A percentile compares a stretch with the other conserved stretches of the same genome.
phyloP scores from a whole-genome alignment of 2,797 vertebrate genomes.

The Lepilemur ruficaudatus region DNA sequence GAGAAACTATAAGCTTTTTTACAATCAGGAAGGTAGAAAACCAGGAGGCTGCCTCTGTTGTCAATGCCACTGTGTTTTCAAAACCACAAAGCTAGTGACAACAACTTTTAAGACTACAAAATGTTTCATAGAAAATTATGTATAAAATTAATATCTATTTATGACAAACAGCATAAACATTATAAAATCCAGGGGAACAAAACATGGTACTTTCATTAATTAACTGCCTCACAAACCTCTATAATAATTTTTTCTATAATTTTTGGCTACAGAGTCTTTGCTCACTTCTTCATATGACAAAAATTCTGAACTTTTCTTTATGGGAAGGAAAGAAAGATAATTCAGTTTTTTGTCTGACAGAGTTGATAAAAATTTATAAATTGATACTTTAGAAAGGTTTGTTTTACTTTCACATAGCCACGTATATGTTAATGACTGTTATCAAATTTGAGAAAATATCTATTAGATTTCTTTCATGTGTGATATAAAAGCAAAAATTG shows the following conservation, averaged over 20 bases:
- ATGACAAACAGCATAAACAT: not conserved
- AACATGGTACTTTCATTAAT: not conserved
- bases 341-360: not conserved
- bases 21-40: not conserved
- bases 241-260: not conserved
- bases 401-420: not conserved
- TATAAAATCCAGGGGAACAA: not conserved
- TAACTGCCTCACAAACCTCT: not conserved
- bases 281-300: not conserved
- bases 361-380: not conserved
- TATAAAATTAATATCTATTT: not conserved
- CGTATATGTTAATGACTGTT: not conserved
- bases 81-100: not conserved
- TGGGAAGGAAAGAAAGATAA: not conserved
- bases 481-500: not conserved
- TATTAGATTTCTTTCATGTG: not conserved
- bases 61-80: not conserved
- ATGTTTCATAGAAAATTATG: not conserved
- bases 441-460: not conserved
- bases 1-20: not conserved
- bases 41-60: not conserved
- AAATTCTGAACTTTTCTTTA: not conserved
- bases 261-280: not conserved
- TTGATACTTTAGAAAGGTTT: not conserved
- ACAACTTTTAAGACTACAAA: not conserved